These are phyloP conservation scores for Acanthosepion esculentum DNA, from an alignment of 2,888 invertebrate species.

Conservation along the genomic window DNA sequence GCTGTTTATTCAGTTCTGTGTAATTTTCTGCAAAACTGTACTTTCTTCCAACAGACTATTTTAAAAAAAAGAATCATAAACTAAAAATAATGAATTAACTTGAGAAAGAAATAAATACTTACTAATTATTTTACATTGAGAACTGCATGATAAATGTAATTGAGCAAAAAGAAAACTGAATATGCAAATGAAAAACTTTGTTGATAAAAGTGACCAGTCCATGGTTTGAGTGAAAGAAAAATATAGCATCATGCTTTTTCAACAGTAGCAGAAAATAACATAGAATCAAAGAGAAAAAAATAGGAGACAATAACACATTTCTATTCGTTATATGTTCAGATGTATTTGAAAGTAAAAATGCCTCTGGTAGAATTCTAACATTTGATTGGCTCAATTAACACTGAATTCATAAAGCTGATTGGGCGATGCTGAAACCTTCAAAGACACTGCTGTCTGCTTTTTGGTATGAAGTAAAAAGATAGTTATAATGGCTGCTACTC, in stretches of 20 bases:
- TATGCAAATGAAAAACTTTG: neutral
- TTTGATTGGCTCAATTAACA: neutral
- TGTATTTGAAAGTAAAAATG: neutral
- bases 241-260: neutral
- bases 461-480: neutral
- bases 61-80: too few relatives aligned
- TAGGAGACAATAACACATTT: neutral
- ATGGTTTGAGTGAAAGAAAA: neutral
- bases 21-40: too few relatives aligned
- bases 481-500: neutral
- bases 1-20: too few relatives aligned
- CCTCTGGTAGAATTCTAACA: neutral
- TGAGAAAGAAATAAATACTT: too few relatives aligned
- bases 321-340: neutral
- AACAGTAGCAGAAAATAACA: neutral
- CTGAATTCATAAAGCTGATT: neutral
- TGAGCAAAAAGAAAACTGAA: neutral
- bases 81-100: too few relatives aligned
- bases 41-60: too few relatives aligned
- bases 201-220: neutral
- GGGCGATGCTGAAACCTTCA: neutral
- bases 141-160: neutral
- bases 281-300: neutral
- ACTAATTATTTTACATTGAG: too few relatives aligned
- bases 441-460: neutral